phyloP scores from a whole-genome alignment of 2,888 invertebrate genomes.

The Pachydiplax longipennis region DNA sequence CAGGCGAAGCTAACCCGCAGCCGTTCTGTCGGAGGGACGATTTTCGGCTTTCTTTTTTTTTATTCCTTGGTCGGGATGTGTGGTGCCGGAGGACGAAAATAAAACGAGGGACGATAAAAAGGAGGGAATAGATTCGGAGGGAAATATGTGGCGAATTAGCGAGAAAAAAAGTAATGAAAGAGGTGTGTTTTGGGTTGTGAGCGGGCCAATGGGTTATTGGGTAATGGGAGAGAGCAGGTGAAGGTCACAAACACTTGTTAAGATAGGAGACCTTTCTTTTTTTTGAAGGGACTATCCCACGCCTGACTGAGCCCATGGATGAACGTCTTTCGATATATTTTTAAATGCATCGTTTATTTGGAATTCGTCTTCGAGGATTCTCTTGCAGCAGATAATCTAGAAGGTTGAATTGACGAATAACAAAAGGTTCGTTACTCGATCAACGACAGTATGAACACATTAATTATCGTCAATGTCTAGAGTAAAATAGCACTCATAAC shows the following conservation, averaged over 20 bases:
- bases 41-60: slow-evolving; percentile 22
- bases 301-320: too few species aligned
- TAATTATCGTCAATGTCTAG: too few species aligned
- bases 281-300: not conserved
- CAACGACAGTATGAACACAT: too few species aligned
- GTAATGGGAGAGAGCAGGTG: slow-evolving; percentile 5
- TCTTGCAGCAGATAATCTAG: too few species aligned
- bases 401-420: too few species aligned
- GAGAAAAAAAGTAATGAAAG: not conserved
- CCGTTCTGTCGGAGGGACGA: slow-evolving; percentile 37
- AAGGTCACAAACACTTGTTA: slow-evolving; percentile 28
- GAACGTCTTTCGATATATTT: too few species aligned
- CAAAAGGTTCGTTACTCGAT: too few species aligned
- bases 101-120: slow-evolving; percentile 2
- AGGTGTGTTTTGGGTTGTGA: not conserved
- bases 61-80: slow-evolving; percentile 19
- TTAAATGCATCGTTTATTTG: too few species aligned
- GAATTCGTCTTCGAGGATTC: too few species aligned
- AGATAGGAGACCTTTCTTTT: not conserved
- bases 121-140: slow-evolving; percentile 29
- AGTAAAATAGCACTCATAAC: too few species aligned
- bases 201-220: slow-evolving; percentile 30
- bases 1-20: slow-evolving; percentile 35
- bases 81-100: not conserved
- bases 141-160: slow-evolving; percentile 14